Conservation (phyloP, 2,888 invertebrate genomes). For the Erpobdella octoculata region DNA sequence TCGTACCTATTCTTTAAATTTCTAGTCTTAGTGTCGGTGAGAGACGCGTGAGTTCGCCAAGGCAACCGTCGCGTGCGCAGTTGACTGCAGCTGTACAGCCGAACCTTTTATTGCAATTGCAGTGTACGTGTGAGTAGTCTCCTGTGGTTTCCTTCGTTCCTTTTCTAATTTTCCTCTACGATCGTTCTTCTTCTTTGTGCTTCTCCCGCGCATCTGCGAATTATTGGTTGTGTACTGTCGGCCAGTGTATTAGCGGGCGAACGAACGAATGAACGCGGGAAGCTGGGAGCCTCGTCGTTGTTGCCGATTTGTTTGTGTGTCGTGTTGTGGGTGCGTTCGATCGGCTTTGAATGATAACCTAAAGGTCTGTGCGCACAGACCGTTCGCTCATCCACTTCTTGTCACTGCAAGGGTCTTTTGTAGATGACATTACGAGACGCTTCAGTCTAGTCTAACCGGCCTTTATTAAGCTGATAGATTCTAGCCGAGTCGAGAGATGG, state of each 20-base stretch:
- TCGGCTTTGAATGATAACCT: too few species aligned
- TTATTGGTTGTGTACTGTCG: background rate
- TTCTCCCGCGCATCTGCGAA: background rate
- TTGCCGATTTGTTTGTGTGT: background rate
- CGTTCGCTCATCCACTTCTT: too few species aligned
- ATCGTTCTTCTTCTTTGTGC: background rate
- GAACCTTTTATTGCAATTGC: conserved; percentile 6
- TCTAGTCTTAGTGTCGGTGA: too few species aligned
- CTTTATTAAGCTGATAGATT: too few species aligned
- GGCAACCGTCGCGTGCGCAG: background rate
- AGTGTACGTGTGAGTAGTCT: background rate
- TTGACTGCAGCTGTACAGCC: background rate
- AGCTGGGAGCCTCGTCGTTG: background rate
- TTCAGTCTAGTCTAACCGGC: too few species aligned
- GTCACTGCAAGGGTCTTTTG: too few species aligned
- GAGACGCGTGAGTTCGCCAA: too few species aligned
- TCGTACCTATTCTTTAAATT: too few species aligned
- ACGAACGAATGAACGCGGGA: background rate
- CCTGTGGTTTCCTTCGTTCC: background rate
- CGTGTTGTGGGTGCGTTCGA: too few species aligned
- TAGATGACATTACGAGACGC: too few species aligned
- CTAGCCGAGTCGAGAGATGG: background rate
- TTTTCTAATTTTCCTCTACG: conserved; percentile 9
- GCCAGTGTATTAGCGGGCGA: background rate
- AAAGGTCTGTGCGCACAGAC: too few species aligned